Evolutionary conservation across 2,888 invertebrate species (phyloP).

Genomic region (Pseudococcus viburni): DNA sequence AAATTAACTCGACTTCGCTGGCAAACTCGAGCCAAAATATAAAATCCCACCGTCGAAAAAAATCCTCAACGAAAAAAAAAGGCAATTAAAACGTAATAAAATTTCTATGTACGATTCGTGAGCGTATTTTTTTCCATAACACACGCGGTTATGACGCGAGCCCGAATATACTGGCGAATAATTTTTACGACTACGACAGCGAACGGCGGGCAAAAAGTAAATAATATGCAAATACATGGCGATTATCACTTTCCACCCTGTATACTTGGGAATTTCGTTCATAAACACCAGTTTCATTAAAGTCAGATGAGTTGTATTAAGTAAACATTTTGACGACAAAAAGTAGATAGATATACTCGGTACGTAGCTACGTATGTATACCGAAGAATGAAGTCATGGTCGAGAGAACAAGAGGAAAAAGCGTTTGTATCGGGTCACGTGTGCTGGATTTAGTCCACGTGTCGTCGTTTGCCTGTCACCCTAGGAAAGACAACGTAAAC

Average conservation of each 20-base stretch:
- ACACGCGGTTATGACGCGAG: not conserved
- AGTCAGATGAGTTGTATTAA: constrained; percentile 53
- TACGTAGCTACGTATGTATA: not conserved
- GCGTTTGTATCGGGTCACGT: constrained; percentile 63
- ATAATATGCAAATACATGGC: constrained; percentile 34
- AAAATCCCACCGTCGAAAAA: not conserved
- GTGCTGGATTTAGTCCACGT: constrained; percentile 65
- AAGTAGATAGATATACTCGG: not conserved
- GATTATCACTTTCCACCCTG: constrained; percentile 1
- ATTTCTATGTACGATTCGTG: not conserved
- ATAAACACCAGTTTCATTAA: constrained; percentile 48
- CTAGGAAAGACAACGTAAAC: constrained; percentile 65
- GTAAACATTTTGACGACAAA: constrained; percentile 54
- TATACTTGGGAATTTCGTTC: not conserved
- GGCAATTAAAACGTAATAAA: not conserved
- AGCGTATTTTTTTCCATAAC: not conserved
- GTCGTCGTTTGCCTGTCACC: constrained; percentile 65
- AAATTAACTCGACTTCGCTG: no score
- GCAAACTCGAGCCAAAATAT: not conserved
- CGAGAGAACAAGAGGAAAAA: constrained; percentile 57
- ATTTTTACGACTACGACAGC: not conserved
- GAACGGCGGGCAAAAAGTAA: not conserved
- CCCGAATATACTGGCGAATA: not conserved
- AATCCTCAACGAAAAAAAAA: not conserved
- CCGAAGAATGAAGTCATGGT: constrained; percentile 63